phyloP scores from a whole-genome alignment of 1,140 invertebrate genomes.

The Bombus waltoni region DNA sequence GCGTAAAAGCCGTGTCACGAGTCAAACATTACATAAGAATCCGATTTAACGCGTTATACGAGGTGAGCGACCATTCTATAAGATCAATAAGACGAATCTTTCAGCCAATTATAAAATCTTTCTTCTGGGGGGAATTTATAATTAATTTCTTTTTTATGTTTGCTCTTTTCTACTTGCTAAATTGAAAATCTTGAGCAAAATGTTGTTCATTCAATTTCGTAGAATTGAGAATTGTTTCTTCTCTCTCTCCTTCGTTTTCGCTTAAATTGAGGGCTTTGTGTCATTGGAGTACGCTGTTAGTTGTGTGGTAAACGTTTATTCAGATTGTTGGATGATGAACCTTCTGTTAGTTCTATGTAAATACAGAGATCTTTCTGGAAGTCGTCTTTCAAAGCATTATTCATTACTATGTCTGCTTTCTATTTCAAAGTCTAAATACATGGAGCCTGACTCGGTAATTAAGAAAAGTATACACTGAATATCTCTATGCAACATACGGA shows the following conservation, averaged over 20 bases:
- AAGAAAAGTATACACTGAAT: background rate
- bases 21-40: slow-evolving; percentile 50
- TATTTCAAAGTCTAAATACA: slow-evolving; percentile 2
- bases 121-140: too few species aligned
- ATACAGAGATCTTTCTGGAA: slow-evolving; percentile 5
- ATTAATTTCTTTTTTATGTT: background rate
- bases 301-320: slow-evolving; percentile 6
- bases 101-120: too few species aligned
- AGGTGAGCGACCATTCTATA: background rate
- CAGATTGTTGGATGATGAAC: background rate
- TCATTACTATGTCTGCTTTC: slow-evolving; percentile 24
- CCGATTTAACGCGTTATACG: slow-evolving; percentile 18
- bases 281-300: background rate
- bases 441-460: background rate
- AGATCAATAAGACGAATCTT: background rate
- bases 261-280: background rate
- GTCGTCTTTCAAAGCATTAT: slow-evolving; percentile 6
- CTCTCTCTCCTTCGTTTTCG: background rate
- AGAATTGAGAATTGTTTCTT: background rate
- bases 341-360: slow-evolving; percentile 29
- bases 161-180: background rate
- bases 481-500: background rate
- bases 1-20: slow-evolving; percentile 52
- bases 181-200: background rate
- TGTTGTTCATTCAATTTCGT: background rate